Evolutionary conservation across 2,113 vertebrate species (phyloP), one percentile per base, ranked within the genome.

Genomic region (Calyptomena viridis): DNA sequence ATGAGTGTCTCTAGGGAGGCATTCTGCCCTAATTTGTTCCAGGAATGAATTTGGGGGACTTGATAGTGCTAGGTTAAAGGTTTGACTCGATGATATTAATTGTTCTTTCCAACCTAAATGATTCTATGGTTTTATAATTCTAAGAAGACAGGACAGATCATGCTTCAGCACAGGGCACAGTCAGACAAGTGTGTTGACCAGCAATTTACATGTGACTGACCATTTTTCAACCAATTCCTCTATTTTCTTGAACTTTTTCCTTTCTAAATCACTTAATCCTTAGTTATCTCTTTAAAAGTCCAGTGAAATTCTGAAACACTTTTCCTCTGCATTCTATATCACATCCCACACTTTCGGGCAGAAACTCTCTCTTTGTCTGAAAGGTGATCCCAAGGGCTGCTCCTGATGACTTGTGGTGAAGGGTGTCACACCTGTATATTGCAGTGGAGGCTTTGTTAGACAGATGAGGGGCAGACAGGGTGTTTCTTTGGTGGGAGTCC

Each of bases 321-420:
- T 59, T 78, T 53, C 3, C 3, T 53, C 23, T 44, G 9, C 6
- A 7, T 31, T 62, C 25, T 39, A 33, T 25, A 67, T 8, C 2
- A 10, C 0, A 0, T 23, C 39, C 23, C 11, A 79, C 3, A 5
- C 7, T n/a, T 42, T 21, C 62, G 13, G 11, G 9, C 14, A 72
- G 30, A 27, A 77, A 31, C 17, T 64, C 8, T 3, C 4, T 9
- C 14, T 50, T 18, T 12, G 1, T 23, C 33, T 8, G 0, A 42
- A 64, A 31, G 5, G 25, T 64, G 23, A 72, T 17, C 28, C 21
- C 30, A 35, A 46, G 47, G 23, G 8, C 9, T 49, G 23, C 3
- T 44, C 18, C 11, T 74, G 12, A 37, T 49, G 20, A 8, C 10
- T 63, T 53, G 47, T 18, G 14, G 12, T 37, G 53, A 17, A 46